phyloP scores from a whole-genome alignment of 2,888 invertebrate species.

The Silvanus unidentatus region DNA sequence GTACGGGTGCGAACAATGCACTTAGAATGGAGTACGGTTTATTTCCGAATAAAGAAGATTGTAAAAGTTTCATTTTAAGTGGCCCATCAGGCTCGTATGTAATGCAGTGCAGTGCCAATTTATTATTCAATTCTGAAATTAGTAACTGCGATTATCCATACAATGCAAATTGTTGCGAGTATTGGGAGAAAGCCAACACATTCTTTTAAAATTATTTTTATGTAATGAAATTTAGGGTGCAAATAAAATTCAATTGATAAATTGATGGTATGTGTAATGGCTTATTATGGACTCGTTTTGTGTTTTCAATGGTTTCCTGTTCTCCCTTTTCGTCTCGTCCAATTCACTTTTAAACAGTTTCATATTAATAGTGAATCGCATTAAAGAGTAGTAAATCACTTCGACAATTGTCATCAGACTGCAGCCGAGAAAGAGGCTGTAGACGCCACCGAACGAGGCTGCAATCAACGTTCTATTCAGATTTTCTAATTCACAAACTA shows the following conservation, averaged over 20 bases:
- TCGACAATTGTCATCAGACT: conserved; percentile 43
- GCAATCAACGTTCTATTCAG: no score
- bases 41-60: conserved; percentile 17
- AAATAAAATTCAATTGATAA: no score
- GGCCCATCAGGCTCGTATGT: conserved; percentile 14
- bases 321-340: conserved; percentile 6
- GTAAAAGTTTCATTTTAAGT: conserved; percentile 21
- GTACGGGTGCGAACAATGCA: no score
- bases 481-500: no score
- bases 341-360: conserved; percentile 17
- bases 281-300: no score
- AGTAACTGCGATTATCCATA: conserved; percentile 25
- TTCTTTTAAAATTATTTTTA: neutral
- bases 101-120: conserved; percentile 18
- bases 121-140: conserved; percentile 20
- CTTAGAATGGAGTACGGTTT: no score
- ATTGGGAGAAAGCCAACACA: conserved; percentile 17
- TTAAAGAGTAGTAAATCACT: conserved; percentile 40
- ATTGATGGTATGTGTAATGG: no score
- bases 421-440: conserved; percentile 44
- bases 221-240: neutral
- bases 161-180: conserved; percentile 28
- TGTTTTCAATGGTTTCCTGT: no score
- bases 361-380: conserved; percentile 30
- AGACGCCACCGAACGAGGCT: conserved; percentile 47